Conservation (phyloP, 2,888 invertebrate genomes). For the Dorcus parallelipipedus region DNA sequence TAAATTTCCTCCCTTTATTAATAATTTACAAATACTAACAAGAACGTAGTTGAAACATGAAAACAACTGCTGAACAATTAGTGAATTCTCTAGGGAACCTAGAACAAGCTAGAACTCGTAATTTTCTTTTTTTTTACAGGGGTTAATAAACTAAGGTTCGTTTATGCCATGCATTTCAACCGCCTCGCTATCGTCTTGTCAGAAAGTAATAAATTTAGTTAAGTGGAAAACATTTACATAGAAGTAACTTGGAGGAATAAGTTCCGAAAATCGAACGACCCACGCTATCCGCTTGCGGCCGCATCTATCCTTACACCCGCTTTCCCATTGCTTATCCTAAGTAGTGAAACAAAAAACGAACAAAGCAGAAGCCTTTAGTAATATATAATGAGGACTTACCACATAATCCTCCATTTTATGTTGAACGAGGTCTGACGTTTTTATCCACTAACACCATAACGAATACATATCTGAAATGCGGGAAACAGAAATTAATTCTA, state of each 20-base stretch:
- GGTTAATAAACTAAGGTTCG: slow-evolving; percentile 1
- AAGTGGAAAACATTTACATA: not conserved
- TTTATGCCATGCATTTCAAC: not conserved
- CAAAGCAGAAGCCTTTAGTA: too few relatives aligned
- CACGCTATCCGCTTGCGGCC: too few relatives aligned
- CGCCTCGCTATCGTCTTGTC: not conserved
- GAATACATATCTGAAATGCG: too few relatives aligned
- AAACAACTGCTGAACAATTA: too few relatives aligned
- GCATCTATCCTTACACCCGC: not conserved
- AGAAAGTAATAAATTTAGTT: slow-evolving; percentile 1
- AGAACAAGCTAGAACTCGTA: not conserved
- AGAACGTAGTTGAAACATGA: too few relatives aligned
- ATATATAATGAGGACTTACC: not conserved
- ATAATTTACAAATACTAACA: too few relatives aligned
- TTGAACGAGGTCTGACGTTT: too few relatives aligned
- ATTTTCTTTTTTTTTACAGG: not conserved
- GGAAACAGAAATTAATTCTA: too few relatives aligned
- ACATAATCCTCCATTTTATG: not conserved
- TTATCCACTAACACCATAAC: too few relatives aligned
- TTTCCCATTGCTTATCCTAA: not conserved
- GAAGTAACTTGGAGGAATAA: not conserved
- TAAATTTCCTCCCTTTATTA: too few relatives aligned
- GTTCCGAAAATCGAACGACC: not conserved
- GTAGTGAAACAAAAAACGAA: too few relatives aligned
- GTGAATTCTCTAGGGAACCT: too few relatives aligned